phyloP scores from a whole-genome alignment of 2,797 vertebrate species.

The Peromyscus aztecus region DNA sequence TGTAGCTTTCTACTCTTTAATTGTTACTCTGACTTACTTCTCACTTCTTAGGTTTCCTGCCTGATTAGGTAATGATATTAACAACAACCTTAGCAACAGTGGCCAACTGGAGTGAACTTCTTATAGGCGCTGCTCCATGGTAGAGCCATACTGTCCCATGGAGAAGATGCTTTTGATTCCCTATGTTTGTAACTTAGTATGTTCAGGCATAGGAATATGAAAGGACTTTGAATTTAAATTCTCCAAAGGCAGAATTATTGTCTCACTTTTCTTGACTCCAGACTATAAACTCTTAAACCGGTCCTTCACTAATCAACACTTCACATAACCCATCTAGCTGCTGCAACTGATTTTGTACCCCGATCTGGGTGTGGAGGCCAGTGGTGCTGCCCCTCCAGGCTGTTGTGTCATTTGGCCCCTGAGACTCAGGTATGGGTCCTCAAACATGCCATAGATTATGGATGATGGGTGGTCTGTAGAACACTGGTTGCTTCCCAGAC shows the following conservation, averaged over 20 bases:
- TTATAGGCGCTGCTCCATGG: background rate
- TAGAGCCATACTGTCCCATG: no score
- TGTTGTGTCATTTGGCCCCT: background rate
- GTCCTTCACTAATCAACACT: background rate
- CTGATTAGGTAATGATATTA: background rate
- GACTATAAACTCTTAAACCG: background rate
- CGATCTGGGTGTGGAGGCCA: background rate
- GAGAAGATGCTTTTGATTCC: background rate
- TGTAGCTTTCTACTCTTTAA: constrained; percentile 5
- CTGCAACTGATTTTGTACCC: background rate
- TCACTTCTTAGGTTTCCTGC: background rate
- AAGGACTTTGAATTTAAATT: background rate
- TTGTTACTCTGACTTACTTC: background rate
- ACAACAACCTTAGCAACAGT: background rate
- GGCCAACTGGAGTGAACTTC: background rate
- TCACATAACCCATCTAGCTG: background rate
- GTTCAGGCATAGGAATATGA: background rate
- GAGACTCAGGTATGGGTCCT: background rate
- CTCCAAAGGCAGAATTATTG: background rate
- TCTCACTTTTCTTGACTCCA: background rate
- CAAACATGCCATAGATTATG: background rate
- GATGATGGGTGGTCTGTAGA: background rate
- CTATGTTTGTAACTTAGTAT: constrained; percentile 11
- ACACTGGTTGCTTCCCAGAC: background rate
- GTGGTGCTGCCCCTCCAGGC: background rate